Evolutionary conservation across 2,888 invertebrate genomes (phyloP), one percentile per base, ranked within the genome.

Genomic region (Dioctria rufipes): DNA sequence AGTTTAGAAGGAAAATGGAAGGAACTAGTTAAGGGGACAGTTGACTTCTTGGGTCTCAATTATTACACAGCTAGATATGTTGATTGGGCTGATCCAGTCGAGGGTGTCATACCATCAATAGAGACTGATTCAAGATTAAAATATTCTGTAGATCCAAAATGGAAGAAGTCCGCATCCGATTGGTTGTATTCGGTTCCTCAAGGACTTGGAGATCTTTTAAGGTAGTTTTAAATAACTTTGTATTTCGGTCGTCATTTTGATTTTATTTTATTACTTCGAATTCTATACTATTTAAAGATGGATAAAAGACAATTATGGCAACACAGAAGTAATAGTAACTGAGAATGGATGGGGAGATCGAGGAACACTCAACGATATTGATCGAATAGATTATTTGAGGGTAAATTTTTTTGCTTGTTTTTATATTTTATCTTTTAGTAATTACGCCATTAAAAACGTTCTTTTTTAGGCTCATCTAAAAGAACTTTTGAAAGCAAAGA

Each of bases 261-360:
- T 3, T 49, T n/a, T 49, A 8, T 3, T 37, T 49, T 67, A 43
- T 49, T 13, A 43, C 46, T 4, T 6, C 25, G 25, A 37, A 43
- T 43, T 8, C 9, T 3, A 13, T 25, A 25, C 25, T 25, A 25
- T 25, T 25, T 40, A 49, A 51, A 71, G 71, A 71, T 73, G 73
- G 73, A 58, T 73, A n/a, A 73, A 25, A 13, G 60, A 25, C 5
- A 73, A 89, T 42, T 93, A 92, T 85, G 89, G 90, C 46, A 89
- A 92, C 83, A 89, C 91, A 0, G 88, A 88, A 67, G 89, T 93
- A 6, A 86, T 91, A 83, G 90, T 93, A 43, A 91, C 91, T 0
- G 93, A 93, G 85, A 93, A 92, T 84, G 93, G 93, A 2, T 92
- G 90, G 86, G 90, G 91, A 0, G 91, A 90, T 39, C 85, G 84